Percentiles rank a stretch among this genome's conserved stretches.
These are phyloP conservation scores for Erynnis tages DNA, from an alignment of 2,888 invertebrate genomes.

Conservation along the genomic window DNA sequence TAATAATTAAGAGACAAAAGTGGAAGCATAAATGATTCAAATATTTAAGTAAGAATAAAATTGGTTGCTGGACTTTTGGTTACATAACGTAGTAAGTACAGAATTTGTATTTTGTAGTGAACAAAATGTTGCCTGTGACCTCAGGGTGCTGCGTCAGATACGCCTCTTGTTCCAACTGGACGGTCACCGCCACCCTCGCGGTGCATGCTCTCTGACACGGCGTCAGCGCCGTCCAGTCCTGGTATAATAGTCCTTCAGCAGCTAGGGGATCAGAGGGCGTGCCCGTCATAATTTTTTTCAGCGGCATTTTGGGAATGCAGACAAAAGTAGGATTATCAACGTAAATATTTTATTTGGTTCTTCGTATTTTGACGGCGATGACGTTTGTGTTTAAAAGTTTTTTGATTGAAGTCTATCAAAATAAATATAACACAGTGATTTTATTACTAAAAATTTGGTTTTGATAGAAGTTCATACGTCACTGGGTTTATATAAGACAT, in stretches of 20 bases:
- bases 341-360: slow-evolving; percentile 2
- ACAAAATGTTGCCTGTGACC: slow-evolving; percentile 40
- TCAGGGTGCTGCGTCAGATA: slow-evolving; percentile 63
- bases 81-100: too few relatives aligned
- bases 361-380: not conserved
- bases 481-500: too few relatives aligned
- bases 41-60: too few relatives aligned
- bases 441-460: not conserved
- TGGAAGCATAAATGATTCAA: too few relatives aligned
- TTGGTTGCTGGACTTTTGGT: too few relatives aligned
- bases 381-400: too few relatives aligned
- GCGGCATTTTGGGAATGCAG: too few relatives aligned
- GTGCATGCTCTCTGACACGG: slow-evolving; percentile 53
- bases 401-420: too few relatives aligned
- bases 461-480: too few relatives aligned
- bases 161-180: slow-evolving; percentile 64
- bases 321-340: slow-evolving; percentile 8
- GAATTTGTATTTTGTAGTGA: too few relatives aligned
- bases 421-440: not conserved
- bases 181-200: slow-evolving; percentile 47
- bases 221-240: slow-evolving; percentile 51
- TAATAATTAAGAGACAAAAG: too few relatives aligned
- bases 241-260: slow-evolving; percentile 53
- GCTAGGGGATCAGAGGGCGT: slow-evolving; percentile 41
- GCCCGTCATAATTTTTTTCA: slow-evolving; percentile 51